Conservation (phyloP, 2,888 invertebrate genomes). For the Colletes collaris region DNA sequence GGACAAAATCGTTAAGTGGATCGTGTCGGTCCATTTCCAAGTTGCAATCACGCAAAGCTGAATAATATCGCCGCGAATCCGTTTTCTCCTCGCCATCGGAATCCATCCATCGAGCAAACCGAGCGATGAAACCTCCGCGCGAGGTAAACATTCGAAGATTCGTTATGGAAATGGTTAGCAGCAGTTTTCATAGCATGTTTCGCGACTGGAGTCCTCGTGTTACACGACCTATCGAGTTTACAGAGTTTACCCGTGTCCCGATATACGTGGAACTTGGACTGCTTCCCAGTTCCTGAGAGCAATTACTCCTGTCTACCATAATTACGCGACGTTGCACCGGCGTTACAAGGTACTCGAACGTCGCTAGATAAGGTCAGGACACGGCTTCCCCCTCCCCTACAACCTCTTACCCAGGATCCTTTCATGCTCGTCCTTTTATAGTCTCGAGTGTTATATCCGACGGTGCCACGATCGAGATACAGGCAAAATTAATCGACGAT, state of each 20-base stretch:
- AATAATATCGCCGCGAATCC: not conserved
- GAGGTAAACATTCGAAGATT: slow-evolving; percentile 29
- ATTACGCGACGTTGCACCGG: slow-evolving; percentile 61
- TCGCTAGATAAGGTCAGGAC: slow-evolving; percentile 63
- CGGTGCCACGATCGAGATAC: slow-evolving; percentile 4
- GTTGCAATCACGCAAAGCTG: not conserved
- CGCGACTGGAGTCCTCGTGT: slow-evolving; percentile 22
- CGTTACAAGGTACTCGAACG: slow-evolving; percentile 49
- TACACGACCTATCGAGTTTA: slow-evolving; percentile 48
- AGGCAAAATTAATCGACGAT: slow-evolving; percentile 38
- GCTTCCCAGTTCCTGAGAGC: slow-evolving; percentile 66
- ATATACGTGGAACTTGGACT: slow-evolving; percentile 60
- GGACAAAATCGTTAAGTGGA: no score
- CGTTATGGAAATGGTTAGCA: slow-evolving; percentile 44
- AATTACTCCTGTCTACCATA: slow-evolving; percentile 68
- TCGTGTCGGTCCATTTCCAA: not conserved
- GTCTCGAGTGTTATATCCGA: slow-evolving; percentile 11
- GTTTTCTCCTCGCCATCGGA: not conserved
- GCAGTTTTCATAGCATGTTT: slow-evolving; percentile 9
- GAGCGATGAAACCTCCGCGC: not conserved
- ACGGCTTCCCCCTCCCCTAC: not conserved
- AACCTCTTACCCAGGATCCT: not conserved
- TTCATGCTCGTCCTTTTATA: slow-evolving; percentile 43
- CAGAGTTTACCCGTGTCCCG: slow-evolving; percentile 43
- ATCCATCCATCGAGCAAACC: not conserved